Base-by-base conservation (phyloP, 2,888 invertebrate species). In the Eupeodes luniger region DNA sequence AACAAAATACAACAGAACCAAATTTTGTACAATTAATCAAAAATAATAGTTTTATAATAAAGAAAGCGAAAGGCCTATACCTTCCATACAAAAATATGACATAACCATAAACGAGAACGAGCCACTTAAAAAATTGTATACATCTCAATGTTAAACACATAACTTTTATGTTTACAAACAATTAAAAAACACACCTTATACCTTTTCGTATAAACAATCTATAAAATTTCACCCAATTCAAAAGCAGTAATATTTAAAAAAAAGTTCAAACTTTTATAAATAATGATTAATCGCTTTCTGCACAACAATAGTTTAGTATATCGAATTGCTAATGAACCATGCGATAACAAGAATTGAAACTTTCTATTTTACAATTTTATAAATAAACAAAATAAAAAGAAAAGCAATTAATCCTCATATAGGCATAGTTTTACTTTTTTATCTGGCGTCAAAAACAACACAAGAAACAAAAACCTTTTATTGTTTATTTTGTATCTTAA, bases 251-350 rank as follows among this genome's bases (percentile, higher is more conserved):
- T 11, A 27, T 27, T 3, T 19, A 19, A 19, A 27, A 27, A 27
- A 27, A 72, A 59, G 47, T 16, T 10, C 34, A 40, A 40, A 53
- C 9, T 47, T 27, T 40, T 40, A 40, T 40, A 40, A 40, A 40
- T 27, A 70, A 51, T 78, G 67, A 85, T 85, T 78, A 78, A 85
- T 85, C 77, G 74, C 81, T 85, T 81, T 81, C 76, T 74, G 14
- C 70, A 57, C 4, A 59, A 74, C 64, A 81, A 78, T 81, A 47
- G 53, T 19, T 51, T 47, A 7, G 14, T 72, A 53, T 36, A 61
- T 72, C 64, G 67, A 77, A 61, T 74, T 51, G 53, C 47, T 69
- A 72, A 74, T 85, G 81, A 78, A 81, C 59, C 67, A 36, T 49
- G 27, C 27, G 67, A 5, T 27, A 61, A 7, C 40, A n/a, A 72